Conservation (phyloP, 2,113 vertebrate species). For the Ammodytes dubius region DNA sequence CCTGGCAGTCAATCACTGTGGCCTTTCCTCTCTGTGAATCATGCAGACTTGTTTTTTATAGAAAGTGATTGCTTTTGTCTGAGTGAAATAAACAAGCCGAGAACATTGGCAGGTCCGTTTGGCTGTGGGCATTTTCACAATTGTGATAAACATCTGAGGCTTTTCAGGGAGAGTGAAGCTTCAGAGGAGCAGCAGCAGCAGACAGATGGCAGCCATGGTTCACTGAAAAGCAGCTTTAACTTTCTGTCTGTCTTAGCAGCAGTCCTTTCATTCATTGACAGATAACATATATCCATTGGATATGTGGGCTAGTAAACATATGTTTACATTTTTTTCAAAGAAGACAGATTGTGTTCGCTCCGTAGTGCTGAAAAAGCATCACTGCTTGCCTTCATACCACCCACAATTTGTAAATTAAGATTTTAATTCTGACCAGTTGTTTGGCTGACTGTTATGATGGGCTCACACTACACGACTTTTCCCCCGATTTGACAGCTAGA, state of each 20-base stretch:
- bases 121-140: constrained; percentile 1
- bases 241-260: not conserved
- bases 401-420: not conserved
- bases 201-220: not conserved
- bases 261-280: constrained; percentile 11
- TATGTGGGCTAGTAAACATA: not conserved
- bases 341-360: not conserved
- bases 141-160: constrained; percentile 11
- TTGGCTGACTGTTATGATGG: too few species aligned
- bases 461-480: too few species aligned
- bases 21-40: not conserved
- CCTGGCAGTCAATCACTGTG: constrained; percentile 22
- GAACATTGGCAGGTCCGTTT: constrained; percentile 5
- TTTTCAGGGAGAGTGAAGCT: constrained; percentile 3
- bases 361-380: not conserved
- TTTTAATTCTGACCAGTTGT: not conserved
- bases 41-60: not conserved
- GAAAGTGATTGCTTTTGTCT: constrained; percentile 24
- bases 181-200: constrained; percentile 13
- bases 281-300: not conserved
- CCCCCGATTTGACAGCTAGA: too few species aligned
- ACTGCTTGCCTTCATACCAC: too few species aligned
- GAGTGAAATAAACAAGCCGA: constrained; percentile 1
- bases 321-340: not conserved
- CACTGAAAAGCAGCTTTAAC: constrained; percentile 8